phyloP scores from a whole-genome alignment of 2,113 vertebrate species.

The Todiramphus chloris region DNA sequence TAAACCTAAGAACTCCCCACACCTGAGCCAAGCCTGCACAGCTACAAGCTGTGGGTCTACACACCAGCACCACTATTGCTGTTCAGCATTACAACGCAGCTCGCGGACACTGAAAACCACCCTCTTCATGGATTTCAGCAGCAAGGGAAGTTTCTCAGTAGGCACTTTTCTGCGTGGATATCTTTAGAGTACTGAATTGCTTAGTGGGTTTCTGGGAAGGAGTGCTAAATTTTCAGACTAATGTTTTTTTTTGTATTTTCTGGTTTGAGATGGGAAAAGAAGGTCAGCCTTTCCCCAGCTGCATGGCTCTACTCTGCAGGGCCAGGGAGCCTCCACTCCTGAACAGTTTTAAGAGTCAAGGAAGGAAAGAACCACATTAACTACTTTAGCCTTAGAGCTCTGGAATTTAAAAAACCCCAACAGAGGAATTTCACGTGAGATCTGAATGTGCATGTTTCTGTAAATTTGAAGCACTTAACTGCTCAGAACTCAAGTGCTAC shows the following conservation, averaged over 20 bases:
- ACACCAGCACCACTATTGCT: not conserved
- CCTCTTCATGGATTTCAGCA: not conserved
- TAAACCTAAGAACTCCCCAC: not conserved
- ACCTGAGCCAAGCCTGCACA: not conserved
- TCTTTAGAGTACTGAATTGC: not conserved
- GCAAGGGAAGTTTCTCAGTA: conserved; percentile 31
- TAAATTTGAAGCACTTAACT: not conserved
- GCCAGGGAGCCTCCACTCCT: not conserved
- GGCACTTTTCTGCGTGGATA: not conserved
- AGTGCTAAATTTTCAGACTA: not conserved
- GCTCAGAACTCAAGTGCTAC: not conserved
- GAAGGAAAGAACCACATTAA: not conserved
- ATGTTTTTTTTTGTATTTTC: conserved; percentile 14
- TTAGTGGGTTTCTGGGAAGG: conserved; percentile 23
- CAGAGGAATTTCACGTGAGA: not conserved
- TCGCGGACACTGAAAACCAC: conserved; percentile 42
- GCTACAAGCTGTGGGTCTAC: not conserved
- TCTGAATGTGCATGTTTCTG: not conserved
- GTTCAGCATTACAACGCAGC: not conserved
- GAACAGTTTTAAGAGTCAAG: not conserved
- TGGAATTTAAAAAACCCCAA: not conserved
- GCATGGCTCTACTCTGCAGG: not conserved
- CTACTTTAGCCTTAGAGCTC: not conserved
- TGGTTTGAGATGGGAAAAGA: not conserved
- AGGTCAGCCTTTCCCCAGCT: not conserved